Evolutionary conservation across 2,888 invertebrate genomes (phyloP), one percentile per base, ranked within the genome.

Genomic region (Anagyrus pseudococci): DNA sequence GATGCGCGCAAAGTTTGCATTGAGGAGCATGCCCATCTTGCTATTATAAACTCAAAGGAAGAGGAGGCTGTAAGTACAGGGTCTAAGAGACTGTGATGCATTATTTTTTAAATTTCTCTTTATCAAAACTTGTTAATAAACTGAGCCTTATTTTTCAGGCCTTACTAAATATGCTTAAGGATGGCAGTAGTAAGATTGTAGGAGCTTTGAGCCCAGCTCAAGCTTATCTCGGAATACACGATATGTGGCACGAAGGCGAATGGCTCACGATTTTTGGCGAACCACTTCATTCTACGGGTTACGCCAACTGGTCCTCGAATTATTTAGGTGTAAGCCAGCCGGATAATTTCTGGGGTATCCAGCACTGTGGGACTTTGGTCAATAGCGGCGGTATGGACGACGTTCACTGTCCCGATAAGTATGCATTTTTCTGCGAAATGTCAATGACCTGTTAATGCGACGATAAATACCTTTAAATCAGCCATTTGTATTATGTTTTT

Each of bases 221-320:
- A 49, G 73, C 72, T 10, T 68, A 67, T 25, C 60, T 73, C 52
- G 73, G 76, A 25, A 73, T 74, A 54, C 77, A 77, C 62, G 77
- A 77, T 67, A 67, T 75, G 25, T 79, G 73, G 61, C 67, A 68
- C 33, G 77, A 77, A 69, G 75, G 74, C 44, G 78, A 79, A 41
- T 79, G 78, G 78, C 76, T 77, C 44, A 76, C 75, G 17, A 68
- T 76, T 50, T 69, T 71, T 26, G 76, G 75, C 2, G 77, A 79
- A 62, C 74, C 77, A 33, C 67, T 77, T 47, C 69, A 71, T 60
- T 75, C 72, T 67, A 74, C 73, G 41, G 77, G 79, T 61, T 79
- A 76, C 67, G 72, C 72, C 19, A 68, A 71, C 63, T 79, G 77
- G 79, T 75, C 73, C 60, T 68, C 72, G 58, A 71, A 71, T 66